A percentile compares a stretch with the other conserved stretches of the same genome.
Conservation (phyloP, 2,113 vertebrate genomes). For the Anolis carolinensis region DNA sequence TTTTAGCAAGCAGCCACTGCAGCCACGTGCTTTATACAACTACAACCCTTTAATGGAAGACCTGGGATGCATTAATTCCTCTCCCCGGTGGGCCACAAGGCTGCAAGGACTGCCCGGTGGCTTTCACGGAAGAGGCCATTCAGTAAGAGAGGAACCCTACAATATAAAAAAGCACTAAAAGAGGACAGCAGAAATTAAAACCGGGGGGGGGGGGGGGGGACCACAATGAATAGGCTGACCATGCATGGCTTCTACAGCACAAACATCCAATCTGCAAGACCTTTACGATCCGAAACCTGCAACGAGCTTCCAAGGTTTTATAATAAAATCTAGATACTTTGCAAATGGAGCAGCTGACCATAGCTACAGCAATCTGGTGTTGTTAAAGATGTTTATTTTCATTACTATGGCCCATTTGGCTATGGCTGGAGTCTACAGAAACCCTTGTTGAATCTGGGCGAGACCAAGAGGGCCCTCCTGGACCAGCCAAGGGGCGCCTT, state of each 20-base stretch:
- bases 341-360: not conserved
- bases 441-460: too few species aligned
- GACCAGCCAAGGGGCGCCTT: too few species aligned
- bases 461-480: too few species aligned
- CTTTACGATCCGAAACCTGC: not conserved
- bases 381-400: not conserved
- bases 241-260: not conserved
- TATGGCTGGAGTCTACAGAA: too few species aligned
- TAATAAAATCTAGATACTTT: not conserved
- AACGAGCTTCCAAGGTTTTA: not conserved
- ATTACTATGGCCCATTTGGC: not conserved
- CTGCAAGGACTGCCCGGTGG: not conserved
- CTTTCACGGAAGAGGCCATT: not conserved
- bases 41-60: conserved; percentile 10
- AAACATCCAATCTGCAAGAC: not conserved
- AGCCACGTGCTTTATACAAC: conserved; percentile 11
- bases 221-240: not conserved
- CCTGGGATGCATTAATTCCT: not conserved
- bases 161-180: conserved; percentile 14
- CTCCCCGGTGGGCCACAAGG: conserved; percentile 5
- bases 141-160: not conserved
- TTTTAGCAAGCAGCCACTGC: not conserved
- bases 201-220: too few species aligned
- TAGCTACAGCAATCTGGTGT: not conserved
- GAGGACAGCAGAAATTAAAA: not conserved